Conservation (phyloP, 2,113 vertebrate genomes). For the Benthochromis sp. region DNA sequence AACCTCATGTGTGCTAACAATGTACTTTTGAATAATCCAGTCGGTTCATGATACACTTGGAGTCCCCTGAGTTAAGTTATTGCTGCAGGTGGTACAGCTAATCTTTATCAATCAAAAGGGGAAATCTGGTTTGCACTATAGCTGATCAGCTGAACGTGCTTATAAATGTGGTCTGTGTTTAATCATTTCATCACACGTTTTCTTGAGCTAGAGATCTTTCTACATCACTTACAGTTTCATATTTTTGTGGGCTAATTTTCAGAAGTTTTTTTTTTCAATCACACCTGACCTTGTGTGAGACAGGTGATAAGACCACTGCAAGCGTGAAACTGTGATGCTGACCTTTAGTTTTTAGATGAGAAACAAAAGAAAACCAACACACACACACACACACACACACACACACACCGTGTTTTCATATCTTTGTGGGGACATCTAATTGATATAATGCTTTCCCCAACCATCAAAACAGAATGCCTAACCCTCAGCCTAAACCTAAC, state of each 20-base stretch:
- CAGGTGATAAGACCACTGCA: not conserved
- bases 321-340: not conserved
- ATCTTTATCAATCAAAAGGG: not conserved
- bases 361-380: not conserved
- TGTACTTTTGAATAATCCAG: not conserved
- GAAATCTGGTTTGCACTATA: not conserved
- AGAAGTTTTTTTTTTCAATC: not conserved
- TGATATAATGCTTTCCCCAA: fast-evolving
- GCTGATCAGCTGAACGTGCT: not conserved
- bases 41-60: not conserved
- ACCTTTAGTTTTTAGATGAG: not conserved
- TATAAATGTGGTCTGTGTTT: not conserved
- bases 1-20: not conserved
- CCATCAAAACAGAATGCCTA: not conserved
- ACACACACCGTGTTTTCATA: not conserved
- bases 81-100: not conserved
- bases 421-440: too few species aligned
- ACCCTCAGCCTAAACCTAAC: not conserved
- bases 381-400: not conserved
- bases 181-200: not conserved
- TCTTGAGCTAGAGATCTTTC: not conserved
- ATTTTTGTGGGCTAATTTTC: not conserved
- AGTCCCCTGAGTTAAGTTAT: not conserved
- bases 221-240: not conserved
- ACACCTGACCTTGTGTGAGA: not conserved